These are phyloP conservation scores for Dendronephthya gigantea DNA, from an alignment of 64 coral and sea anemone species.

Conservation along the genomic window DNA sequence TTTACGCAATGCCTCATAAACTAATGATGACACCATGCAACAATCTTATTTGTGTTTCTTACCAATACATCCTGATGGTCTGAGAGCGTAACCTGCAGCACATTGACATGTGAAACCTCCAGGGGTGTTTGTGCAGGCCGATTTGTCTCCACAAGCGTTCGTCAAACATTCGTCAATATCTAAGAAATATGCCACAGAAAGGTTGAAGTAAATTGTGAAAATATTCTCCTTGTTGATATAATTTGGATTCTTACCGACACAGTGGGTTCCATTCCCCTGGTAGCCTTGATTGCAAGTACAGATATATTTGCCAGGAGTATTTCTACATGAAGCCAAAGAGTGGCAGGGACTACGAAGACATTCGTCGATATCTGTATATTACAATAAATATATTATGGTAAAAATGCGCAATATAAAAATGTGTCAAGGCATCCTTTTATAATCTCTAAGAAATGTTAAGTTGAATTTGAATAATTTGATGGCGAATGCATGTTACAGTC, in stretches of 20 bases:
- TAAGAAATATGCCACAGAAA: neutral
- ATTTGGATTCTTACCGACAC: neutral
- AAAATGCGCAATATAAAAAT: neutral
- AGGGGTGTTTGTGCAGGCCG: neutral
- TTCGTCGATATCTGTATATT: slow-evolving; percentile 34
- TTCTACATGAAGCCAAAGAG: neutral
- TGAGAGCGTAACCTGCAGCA: neutral
- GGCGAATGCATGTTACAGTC: neutral
- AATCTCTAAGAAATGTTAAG: too few relatives aligned
- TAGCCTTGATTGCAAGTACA: neutral
- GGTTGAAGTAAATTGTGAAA: neutral
- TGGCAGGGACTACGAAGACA: slow-evolving; percentile 21
- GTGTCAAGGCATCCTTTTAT: too few relatives aligned
- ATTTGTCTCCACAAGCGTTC: neutral
- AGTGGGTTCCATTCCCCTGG: neutral
- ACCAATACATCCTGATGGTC: slow-evolving; percentile 17
- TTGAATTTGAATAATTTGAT: neutral
- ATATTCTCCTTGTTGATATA: neutral
- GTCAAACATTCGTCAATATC: slow-evolving; percentile 1
- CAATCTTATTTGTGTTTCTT: neutral
- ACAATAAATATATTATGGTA: neutral
- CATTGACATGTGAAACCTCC: slow-evolving; percentile 23
- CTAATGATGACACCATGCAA: neutral
- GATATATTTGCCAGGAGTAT: neutral
- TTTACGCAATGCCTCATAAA: neutral